A percentile compares a stretch with the other conserved stretches of the same genome.
Conservation (phyloP, 2,113 vertebrate genomes). For the Alexandromys fortis region DNA sequence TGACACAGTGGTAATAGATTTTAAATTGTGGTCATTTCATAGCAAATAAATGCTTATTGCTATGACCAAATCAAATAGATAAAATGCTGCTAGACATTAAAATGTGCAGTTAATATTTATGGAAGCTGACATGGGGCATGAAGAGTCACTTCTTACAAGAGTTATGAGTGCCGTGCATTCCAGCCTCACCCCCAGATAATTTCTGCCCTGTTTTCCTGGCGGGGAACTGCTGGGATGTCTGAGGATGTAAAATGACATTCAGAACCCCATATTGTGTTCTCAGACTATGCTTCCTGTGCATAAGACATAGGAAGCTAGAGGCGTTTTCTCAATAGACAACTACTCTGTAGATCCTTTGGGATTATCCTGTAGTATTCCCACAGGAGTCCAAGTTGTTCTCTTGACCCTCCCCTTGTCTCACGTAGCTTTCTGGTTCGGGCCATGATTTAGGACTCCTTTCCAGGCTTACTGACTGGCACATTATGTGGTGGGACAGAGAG, state of each 20-base stretch:
- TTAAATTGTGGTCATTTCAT: conserved; percentile 58
- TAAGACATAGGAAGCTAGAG: conserved; percentile 14
- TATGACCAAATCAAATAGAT: conserved; percentile 34
- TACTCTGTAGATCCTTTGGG: background rate
- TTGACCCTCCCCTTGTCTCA: conserved; percentile 4
- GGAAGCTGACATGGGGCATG: background rate
- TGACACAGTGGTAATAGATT: conserved; percentile 28
- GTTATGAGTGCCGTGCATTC: conserved; percentile 17
- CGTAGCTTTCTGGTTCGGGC: background rate
- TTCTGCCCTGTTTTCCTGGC: conserved; percentile 5
- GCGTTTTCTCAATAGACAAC: conserved; percentile 43
- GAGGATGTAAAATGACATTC: background rate
- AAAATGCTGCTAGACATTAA: conserved; percentile 51
- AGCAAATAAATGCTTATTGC: conserved; percentile 48
- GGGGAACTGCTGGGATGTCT: conserved; percentile 26
- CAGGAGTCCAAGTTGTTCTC: background rate
- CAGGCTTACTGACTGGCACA: background rate
- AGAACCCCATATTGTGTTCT: conserved; percentile 31
- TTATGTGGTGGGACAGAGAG: background rate
- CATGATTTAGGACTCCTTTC: background rate
- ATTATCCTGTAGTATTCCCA: conserved; percentile 6
- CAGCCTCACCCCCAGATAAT: background rate
- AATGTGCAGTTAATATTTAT: background rate
- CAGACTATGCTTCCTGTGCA: background rate
- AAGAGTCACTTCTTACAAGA: background rate